Base-by-base conservation (phyloP, 1,140 invertebrate genomes). In the Aculops lycopersici region DNA sequence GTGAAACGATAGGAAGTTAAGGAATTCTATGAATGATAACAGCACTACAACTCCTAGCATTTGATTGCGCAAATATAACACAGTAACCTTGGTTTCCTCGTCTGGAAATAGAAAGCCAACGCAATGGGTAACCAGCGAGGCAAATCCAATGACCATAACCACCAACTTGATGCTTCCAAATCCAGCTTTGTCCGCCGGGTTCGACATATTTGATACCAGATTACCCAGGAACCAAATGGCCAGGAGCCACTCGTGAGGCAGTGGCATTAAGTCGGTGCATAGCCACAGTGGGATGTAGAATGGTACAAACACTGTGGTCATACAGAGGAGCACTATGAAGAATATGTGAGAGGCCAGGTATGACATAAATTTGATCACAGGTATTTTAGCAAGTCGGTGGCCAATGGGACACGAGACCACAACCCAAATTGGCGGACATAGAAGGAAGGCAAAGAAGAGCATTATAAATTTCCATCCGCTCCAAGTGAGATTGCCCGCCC, bases 281-380 rank as follows among this genome's bases (percentile, higher is more conserved):
- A 59, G 43, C 47, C 54, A 61, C 17, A 66, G 20, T 53, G 21
- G 57, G 51, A 40, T 48, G 75, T 42, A 81, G 68, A 19, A 84
- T 80, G 39, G 76, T n/a, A 31, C 24, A 8, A 8, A 31, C 41
- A 92, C 83, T 20, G 73, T 76, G n/a, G 80, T 78, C 41, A 90
- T 62, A 39, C 74, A 67, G 46, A 94, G 68, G 45, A 95, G 70
- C 37, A 83, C 59, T 71, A 95, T 92, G 40, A 97, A 68, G 58
- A 92, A 90, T 47, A 95, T 72, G 60, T 97, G 90, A 1, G 90
- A 94, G 1, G 88, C 92, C 39, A 97, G 65, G 58, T 95, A 92
- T 13, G 84, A 88, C 76, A 95, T 92, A 57, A 97, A 97, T 60
- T 95, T 95, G 51, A 97, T 90, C 47, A 97, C 90, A 16, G 90